Evolutionary conservation across 2,888 invertebrate species (phyloP).

Genomic region (Drosophila imparisetae): DNA sequence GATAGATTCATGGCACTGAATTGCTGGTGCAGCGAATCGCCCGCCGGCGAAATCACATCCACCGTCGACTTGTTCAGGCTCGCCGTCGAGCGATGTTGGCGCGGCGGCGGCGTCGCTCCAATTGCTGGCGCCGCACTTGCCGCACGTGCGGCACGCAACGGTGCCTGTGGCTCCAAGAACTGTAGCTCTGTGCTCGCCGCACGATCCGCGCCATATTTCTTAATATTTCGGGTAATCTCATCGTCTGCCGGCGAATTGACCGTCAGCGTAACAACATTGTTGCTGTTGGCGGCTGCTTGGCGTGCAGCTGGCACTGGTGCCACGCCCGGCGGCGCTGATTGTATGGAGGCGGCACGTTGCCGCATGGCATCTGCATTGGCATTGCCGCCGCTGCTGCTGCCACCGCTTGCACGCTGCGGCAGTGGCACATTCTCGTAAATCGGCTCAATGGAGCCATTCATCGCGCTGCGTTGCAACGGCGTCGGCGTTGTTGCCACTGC

Average conservation of each 20-base stretch:
- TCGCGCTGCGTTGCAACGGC: slow-evolving; percentile 83
- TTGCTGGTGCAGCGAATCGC: slow-evolving; percentile 73
- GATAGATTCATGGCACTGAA: slow-evolving; percentile 82
- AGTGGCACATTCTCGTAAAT: slow-evolving; percentile 92
- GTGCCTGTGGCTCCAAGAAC: slow-evolving; percentile 75
- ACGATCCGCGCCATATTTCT: slow-evolving; percentile 74
- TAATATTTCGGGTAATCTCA: slow-evolving; percentile 71
- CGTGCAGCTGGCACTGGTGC: slow-evolving; percentile 71
- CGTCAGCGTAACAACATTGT: slow-evolving; percentile 59
- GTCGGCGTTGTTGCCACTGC: slow-evolving; percentile 73
- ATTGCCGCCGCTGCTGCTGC: slow-evolving; percentile 37
- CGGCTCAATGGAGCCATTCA: slow-evolving; percentile 88
- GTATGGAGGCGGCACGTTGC: slow-evolving; percentile 88
- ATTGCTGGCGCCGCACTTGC: slow-evolving; percentile 80
- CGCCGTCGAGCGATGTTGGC: slow-evolving; percentile 77
- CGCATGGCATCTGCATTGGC: slow-evolving; percentile 75
- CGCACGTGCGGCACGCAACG: slow-evolving; percentile 73
- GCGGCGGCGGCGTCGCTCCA: slow-evolving; percentile 74
- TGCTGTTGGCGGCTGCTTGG: slow-evolving; percentile 40
- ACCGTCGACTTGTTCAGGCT: slow-evolving; percentile 73
- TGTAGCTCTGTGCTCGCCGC: slow-evolving; percentile 78
- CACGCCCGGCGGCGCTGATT: slow-evolving; percentile 89
- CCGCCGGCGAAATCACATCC: slow-evolving; percentile 68
- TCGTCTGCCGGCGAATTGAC: slow-evolving; percentile 58
- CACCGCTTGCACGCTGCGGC: slow-evolving; percentile 68